These are phyloP conservation scores for Scaptomyza cyrtandrae DNA, from an alignment of 2,888 invertebrate genomes.

Conservation along the genomic window DNA sequence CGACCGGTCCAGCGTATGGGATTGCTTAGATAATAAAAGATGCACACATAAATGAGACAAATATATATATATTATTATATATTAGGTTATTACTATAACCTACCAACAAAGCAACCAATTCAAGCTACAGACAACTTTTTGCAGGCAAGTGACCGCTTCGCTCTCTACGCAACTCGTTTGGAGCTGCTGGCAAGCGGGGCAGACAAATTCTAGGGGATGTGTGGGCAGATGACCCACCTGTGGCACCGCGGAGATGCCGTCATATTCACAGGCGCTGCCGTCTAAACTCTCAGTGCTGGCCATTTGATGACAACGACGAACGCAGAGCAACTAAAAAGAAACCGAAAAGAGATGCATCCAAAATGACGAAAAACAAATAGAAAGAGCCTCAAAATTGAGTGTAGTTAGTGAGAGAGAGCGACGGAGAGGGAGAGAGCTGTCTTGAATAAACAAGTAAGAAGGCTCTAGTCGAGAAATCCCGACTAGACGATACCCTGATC, in stretches of 20 bases:
- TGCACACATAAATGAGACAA: background rate
- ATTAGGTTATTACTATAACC: constrained; percentile 19
- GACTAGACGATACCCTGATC: too few species aligned
- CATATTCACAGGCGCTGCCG: constrained; percentile 56
- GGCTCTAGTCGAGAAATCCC: too few species aligned
- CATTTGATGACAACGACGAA: constrained; percentile 56
- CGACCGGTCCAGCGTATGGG: constrained; percentile 81
- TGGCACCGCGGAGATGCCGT: constrained; percentile 66
- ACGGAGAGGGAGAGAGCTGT: background rate
- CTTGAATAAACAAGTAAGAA: background rate
- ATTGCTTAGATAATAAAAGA: constrained; percentile 50
- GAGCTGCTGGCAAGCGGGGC: constrained; percentile 74
- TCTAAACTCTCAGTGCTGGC: constrained; percentile 70
- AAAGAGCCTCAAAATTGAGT: background rate
- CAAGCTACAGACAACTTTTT: constrained; percentile 65
- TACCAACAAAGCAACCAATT: constrained; percentile 81
- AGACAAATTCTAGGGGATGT: constrained; percentile 71
- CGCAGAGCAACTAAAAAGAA: constrained; percentile 48
- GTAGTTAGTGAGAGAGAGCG: too few species aligned
- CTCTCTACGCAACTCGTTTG: constrained; percentile 60
- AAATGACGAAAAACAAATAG: constrained; percentile 8
- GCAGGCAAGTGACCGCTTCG: constrained; percentile 72
- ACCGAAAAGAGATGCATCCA: constrained; percentile 6
- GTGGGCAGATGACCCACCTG: constrained; percentile 73
- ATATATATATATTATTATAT: background rate